Conservation (phyloP, 2,888 invertebrate species). For the Geophilus truncorum region DNA sequence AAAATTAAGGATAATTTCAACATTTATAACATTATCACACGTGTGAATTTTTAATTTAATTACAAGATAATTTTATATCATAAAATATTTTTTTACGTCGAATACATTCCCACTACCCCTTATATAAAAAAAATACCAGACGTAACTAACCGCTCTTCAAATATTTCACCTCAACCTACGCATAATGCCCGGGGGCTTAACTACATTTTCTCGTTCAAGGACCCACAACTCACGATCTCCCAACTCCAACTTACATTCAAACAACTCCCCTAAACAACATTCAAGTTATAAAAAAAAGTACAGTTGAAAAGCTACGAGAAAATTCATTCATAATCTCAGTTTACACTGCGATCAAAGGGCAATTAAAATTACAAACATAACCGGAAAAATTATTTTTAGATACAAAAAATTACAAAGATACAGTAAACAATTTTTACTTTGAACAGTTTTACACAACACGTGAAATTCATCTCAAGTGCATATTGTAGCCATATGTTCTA, state of each 20-base stretch:
- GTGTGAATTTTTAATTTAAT: not conserved
- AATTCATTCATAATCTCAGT: slow-evolving; percentile 7
- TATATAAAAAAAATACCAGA: not conserved
- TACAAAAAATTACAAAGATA: not conserved
- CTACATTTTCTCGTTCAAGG: slow-evolving; percentile 16
- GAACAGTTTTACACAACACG: not conserved
- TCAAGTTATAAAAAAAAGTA: not conserved
- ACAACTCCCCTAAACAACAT: not conserved
- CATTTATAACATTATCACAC: not conserved
- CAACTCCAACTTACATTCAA: not conserved
- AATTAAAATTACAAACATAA: not conserved
- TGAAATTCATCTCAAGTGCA: not conserved
- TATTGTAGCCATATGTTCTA: not conserved
- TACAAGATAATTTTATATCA: not conserved
- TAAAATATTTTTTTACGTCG: not conserved
- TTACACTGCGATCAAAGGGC: no score
- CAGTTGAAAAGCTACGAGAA: not conserved
- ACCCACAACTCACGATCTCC: slow-evolving; percentile 15
- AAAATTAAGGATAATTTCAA: no score
- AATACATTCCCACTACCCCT: not conserved
- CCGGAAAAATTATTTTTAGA: not conserved
- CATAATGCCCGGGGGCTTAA: not conserved
- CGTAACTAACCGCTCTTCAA: not conserved
- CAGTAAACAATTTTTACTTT: not conserved
- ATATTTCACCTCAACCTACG: slow-evolving; percentile 16